Conservation (phyloP, 2,888 invertebrate species). For the Trichogramma dendrolimi region DNA sequence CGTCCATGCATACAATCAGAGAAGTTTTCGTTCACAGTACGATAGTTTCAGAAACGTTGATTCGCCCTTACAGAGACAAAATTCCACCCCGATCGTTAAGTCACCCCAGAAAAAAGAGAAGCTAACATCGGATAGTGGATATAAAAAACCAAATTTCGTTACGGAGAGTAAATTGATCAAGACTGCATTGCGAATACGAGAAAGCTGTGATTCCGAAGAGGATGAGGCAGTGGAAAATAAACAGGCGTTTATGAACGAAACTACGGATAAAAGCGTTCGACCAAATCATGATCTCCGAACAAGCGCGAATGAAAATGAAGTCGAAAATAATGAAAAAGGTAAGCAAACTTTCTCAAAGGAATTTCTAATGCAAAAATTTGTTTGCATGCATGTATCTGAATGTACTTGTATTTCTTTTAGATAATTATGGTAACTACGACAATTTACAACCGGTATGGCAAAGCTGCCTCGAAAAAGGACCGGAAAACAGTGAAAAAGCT, state of each 20-base stretch:
- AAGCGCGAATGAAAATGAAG: slow-evolving; percentile 50
- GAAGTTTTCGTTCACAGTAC: slow-evolving; percentile 39
- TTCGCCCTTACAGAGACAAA: slow-evolving; percentile 6
- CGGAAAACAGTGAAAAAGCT: slow-evolving; percentile 51
- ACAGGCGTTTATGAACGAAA: slow-evolving; percentile 42
- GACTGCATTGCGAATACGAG: slow-evolving; percentile 43
- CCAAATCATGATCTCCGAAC: slow-evolving; percentile 22
- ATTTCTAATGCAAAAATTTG: neutral
- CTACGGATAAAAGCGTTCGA: slow-evolving; percentile 32
- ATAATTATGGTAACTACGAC: slow-evolving; percentile 61
- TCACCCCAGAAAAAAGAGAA: slow-evolving; percentile 5
- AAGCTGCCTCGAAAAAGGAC: slow-evolving; percentile 36
- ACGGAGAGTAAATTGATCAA: slow-evolving; percentile 45
- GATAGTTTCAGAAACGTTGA: slow-evolving; percentile 41
- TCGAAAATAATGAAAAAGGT: slow-evolving; percentile 38
- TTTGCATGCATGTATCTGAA: too few relatives aligned
- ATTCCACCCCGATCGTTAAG: neutral
- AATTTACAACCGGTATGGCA: slow-evolving; percentile 55
- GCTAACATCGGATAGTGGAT: slow-evolving; percentile 23
- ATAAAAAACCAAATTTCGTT: slow-evolving; percentile 43
- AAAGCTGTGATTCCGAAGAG: slow-evolving; percentile 33
- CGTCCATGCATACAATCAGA: slow-evolving; percentile 44
- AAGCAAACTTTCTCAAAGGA: neutral
- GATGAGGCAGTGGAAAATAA: slow-evolving; percentile 26
- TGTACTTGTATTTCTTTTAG: neutral